phyloP scores from a whole-genome alignment of 2,888 invertebrate genomes.

The Conops quadrifasciatus region DNA sequence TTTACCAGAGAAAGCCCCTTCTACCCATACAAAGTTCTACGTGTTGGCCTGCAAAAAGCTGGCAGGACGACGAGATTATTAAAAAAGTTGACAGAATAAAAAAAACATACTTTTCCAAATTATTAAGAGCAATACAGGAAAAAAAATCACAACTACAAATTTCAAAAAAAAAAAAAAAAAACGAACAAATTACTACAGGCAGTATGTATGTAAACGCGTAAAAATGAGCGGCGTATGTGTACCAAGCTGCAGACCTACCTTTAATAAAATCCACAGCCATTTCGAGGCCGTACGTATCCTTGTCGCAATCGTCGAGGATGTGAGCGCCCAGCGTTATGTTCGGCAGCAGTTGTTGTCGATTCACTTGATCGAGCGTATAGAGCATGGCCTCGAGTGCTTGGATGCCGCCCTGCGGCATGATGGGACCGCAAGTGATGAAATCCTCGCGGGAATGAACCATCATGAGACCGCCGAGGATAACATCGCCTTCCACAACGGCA shows the following conservation, averaged over 20 bases:
- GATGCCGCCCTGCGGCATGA: slow-evolving; percentile 93
- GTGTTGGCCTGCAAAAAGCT: too few species aligned
- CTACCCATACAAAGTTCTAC: too few species aligned
- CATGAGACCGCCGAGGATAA: slow-evolving; percentile 90
- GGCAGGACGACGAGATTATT: not conserved
- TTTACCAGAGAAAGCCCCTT: too few species aligned
- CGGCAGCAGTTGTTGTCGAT: slow-evolving; percentile 74
- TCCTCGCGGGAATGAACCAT: slow-evolving; percentile 95
- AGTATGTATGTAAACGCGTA: too few species aligned
- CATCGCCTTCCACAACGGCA: slow-evolving; percentile 86
- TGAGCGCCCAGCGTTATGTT: slow-evolving; percentile 86
- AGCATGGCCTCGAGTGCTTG: slow-evolving; percentile 93
- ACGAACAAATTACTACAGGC: too few species aligned
- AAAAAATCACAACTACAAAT: not conserved
- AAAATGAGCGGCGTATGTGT: not conserved
- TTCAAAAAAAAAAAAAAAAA: not conserved
- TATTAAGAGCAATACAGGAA: not conserved
- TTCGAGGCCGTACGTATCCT: slow-evolving; percentile 93
- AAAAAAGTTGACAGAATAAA: not conserved
- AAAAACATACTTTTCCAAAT: too few species aligned
- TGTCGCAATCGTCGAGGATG: slow-evolving; percentile 93
- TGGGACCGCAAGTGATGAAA: slow-evolving; percentile 86
- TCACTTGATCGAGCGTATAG: slow-evolving; percentile 85
- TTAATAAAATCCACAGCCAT: slow-evolving; percentile 97
- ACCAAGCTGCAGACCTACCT: slow-evolving; percentile 72